Base-by-base conservation (phyloP, 2,888 invertebrate species). In the Chymomyza caudatula region DNA sequence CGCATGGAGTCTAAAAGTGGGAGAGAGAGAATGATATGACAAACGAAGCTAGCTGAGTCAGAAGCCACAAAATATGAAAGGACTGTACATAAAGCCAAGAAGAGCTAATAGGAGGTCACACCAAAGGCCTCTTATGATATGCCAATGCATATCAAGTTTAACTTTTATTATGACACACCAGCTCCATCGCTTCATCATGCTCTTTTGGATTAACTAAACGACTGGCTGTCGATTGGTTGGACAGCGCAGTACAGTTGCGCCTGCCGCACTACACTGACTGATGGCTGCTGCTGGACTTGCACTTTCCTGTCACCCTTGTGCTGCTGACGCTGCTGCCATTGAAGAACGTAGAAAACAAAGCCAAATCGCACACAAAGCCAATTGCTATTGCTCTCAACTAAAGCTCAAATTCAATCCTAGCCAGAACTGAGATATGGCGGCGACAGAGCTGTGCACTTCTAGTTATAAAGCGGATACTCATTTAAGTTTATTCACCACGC, bases 401-500 rank as follows among this genome's bases (percentile, higher is more conserved):
- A 65, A 29, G 62, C 65, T 25, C n/a, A 19, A 55, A 23, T 29
- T n/a, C 60, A 52, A 23, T 23, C 37, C 44, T 6, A 20, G 19
- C 19, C 51, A 19, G 20, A 17, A 13, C 51, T 51, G 51, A 20
- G 49, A n/a, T 55, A 37, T 19, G 22, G 15, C 6, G 64, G 65
- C 54, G 47, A 60, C 49, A 44, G 58, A 29, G 53, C 15, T 22
- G 58, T 66, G 65, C 76, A 74, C 74, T 80, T 80, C 67, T 65
- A 79, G 84, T 74, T 79, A 85, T 69, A 71, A 85, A 78, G 77
- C 87, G 86, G 82, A 86, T 83, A 84, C 82, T 83, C 82, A 86
- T 83, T 83, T 83, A 83, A 83, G 82, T 86, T 86, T 85, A 83
- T 83, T 83, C 82, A 86, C 86, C 86, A 63, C 42, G 52, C 17